Evolutionary conservation across 2,797 vertebrate species (phyloP).

Genomic region (Pangasius sanitwongsei): DNA sequence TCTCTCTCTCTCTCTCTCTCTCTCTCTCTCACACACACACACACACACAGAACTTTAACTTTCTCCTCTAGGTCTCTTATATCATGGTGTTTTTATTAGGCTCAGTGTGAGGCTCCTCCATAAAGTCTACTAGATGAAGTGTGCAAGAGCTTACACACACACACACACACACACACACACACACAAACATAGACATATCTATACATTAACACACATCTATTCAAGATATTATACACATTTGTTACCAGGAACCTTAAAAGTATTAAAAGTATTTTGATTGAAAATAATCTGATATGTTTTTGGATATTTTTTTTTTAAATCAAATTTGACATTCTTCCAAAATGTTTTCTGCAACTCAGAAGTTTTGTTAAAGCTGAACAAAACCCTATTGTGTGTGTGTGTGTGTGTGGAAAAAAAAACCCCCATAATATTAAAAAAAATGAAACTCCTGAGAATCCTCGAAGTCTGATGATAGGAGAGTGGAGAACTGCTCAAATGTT

Average conservation of each 20-base stretch:
- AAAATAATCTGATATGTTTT: background rate
- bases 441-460: no score
- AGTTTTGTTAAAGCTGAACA: no score
- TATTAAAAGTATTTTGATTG: background rate
- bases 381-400: no score
- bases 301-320: no score
- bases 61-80: constrained; percentile 38
- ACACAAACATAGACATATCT: background rate
- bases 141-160: background rate
- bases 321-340: no score
- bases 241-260: no score
- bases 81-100: constrained; percentile 59
- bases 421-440: no score
- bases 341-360: background rate
- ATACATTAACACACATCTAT: background rate
- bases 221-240: background rate
- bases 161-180: background rate
- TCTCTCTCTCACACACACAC: background rate
- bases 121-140: background rate
- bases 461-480: no score
- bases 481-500: no score
- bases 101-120: background rate
- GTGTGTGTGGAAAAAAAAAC: no score
- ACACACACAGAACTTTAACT: background rate
- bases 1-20: no score